Percentiles rank a stretch among this genome's conserved stretches.
Evolutionary conservation across 2,888 invertebrate genomes (phyloP).

Genomic region (Aricia artaxerxes): DNA sequence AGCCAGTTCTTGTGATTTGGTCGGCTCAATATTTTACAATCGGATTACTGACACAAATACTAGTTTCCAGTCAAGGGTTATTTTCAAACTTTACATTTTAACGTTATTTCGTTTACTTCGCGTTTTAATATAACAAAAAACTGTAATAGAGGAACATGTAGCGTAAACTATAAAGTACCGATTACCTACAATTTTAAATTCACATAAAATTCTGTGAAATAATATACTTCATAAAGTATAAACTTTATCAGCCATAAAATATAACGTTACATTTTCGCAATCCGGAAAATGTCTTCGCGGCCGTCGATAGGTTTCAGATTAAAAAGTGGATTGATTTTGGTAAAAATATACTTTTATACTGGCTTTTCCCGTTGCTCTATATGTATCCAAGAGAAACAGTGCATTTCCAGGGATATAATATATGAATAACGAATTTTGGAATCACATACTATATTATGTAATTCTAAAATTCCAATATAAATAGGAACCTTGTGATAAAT

Average conservation of each 20-base stretch:
- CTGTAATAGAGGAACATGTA: not conserved
- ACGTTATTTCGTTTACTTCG: not conserved
- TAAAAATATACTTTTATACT: not conserved
- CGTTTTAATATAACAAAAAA: not conserved
- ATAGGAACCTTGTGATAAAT: too few species aligned
- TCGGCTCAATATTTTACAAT: too few species aligned
- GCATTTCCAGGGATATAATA: not conserved
- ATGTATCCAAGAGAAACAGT: not conserved
- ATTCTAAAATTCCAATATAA: too few species aligned
- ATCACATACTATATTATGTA: too few species aligned
- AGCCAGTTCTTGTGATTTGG: too few species aligned
- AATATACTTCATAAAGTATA: not conserved
- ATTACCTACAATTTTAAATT: not conserved
- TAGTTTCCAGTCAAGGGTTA: not conserved
- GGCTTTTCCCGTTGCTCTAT: not conserved
- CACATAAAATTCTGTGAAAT: constrained; percentile 4
- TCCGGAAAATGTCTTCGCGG: not conserved
- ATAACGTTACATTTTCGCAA: not conserved
- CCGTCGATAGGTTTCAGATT: not conserved
- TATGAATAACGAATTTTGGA: too few species aligned
- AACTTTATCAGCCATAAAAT: not conserved
- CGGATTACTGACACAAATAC: too few species aligned
- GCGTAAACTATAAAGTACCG: not conserved
- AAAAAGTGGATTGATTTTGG: constrained; percentile 23
- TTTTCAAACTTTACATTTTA: not conserved